Evolutionary conservation across 1,140 invertebrate species (phyloP).

Genomic region (Trichogramma pretiosum): DNA sequence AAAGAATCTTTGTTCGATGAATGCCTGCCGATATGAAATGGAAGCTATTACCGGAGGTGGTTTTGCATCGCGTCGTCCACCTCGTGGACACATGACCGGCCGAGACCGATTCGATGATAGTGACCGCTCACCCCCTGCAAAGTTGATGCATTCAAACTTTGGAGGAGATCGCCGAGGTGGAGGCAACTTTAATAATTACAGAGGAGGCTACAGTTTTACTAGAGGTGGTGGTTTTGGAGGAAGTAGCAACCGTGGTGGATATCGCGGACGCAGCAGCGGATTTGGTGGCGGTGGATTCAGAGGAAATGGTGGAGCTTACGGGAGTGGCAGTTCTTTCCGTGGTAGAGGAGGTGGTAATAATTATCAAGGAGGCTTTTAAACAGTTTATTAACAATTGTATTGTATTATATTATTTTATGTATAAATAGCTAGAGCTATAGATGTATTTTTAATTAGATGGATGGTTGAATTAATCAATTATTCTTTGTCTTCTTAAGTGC

Average conservation of each 20-base stretch:
- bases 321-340: constrained; percentile 17
- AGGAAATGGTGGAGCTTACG: constrained; percentile 14
- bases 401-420: too few species aligned
- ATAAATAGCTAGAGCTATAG: too few species aligned
- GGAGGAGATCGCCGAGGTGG: constrained; percentile 21
- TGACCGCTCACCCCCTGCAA: constrained; percentile 7
- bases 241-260: constrained; percentile 34
- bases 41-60: constrained; percentile 43
- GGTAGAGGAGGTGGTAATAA: constrained; percentile 12
- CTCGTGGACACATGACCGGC: constrained; percentile 31
- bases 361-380: not conserved
- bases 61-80: constrained; percentile 41
- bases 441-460: too few species aligned
- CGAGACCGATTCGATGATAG: constrained; percentile 4
- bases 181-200: not conserved
- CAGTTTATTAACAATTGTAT: too few species aligned
- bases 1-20: constrained; percentile 59
- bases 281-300: constrained; percentile 19
- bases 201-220: constrained; percentile 6
- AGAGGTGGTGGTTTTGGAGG: constrained; percentile 34
- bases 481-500: too few species aligned
- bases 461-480: too few species aligned
- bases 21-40: constrained; percentile 62
- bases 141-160: constrained; percentile 28
- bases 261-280: constrained; percentile 25